Evolutionary conservation across 2,888 invertebrate genomes (phyloP).

Genomic region (Lithophane ornitopus): DNA sequence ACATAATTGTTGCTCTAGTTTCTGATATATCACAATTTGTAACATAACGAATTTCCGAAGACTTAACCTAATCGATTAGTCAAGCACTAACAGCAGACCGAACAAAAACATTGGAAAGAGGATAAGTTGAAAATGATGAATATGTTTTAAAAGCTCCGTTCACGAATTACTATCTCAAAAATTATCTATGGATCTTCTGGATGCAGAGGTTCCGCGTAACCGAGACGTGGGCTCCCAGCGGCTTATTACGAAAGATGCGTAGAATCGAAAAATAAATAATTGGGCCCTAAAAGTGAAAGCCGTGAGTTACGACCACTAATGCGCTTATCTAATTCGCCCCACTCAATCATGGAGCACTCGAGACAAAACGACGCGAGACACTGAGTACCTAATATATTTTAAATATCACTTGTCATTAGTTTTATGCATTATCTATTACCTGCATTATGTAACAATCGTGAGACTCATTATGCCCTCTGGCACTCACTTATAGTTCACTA

Average conservation of each 20-base stretch:
- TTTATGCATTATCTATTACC: slow-evolving; percentile 87
- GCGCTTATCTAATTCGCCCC: slow-evolving; percentile 86
- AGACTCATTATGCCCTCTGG: slow-evolving; percentile 81
- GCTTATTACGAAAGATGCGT: slow-evolving; percentile 65
- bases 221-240: slow-evolving; percentile 42
- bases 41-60: slow-evolving; percentile 13
- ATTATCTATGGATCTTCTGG: slow-evolving; percentile 42
- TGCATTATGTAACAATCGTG: slow-evolving; percentile 83
- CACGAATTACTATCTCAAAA: slow-evolving; percentile 31
- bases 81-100: background rate
- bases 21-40: slow-evolving; percentile 24
- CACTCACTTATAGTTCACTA: slow-evolving; percentile 75
- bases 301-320: slow-evolving; percentile 76
- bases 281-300: slow-evolving; percentile 86
- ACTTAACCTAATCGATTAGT: slow-evolving; percentile 24
- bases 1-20: slow-evolving; percentile 37
- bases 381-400: slow-evolving; percentile 84
- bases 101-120: slow-evolving; percentile 10
- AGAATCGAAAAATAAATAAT: slow-evolving; percentile 69
- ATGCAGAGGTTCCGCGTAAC: slow-evolving; percentile 52
- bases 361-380: slow-evolving; percentile 77
- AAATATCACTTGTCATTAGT: slow-evolving; percentile 88
- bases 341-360: slow-evolving; percentile 82
- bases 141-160: slow-evolving; percentile 18
- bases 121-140: slow-evolving; percentile 2